Evolutionary conservation across 1,140 invertebrate species (phyloP).

Genomic region (Eciton burchellii): DNA sequence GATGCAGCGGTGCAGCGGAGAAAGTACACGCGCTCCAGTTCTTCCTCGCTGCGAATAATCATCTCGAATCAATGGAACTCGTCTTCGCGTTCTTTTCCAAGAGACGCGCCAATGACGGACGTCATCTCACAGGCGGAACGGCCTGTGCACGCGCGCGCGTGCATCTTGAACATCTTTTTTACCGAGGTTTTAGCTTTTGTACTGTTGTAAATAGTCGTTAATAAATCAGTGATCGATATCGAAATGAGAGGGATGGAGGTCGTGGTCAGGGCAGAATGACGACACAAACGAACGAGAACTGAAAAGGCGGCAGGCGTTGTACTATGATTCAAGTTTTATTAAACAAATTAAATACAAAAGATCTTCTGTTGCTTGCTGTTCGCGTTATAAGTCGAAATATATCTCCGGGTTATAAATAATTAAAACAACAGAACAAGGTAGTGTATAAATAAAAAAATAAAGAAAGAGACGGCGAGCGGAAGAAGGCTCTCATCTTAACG

Average conservation of each 20-base stretch:
- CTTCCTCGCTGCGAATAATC: no score
- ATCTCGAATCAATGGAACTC: background rate
- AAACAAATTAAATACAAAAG: conserved; percentile 84
- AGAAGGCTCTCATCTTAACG: conserved; percentile 28
- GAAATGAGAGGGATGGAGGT: conserved; percentile 2
- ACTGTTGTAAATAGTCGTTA: conserved; percentile 37
- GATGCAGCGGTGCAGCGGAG: no score
- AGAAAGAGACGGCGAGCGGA: conserved; percentile 19
- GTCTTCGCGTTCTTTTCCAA: background rate
- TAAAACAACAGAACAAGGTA: conserved; percentile 75
- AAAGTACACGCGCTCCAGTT: background rate
- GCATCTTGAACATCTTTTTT: conserved; percentile 26
- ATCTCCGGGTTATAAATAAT: conserved; percentile 78
- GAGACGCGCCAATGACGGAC: conserved; percentile 27
- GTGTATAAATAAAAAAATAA: conserved; percentile 76
- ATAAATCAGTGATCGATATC: conserved; percentile 48
- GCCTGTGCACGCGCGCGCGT: background rate
- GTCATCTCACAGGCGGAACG: conserved; percentile 25
- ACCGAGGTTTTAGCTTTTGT: conserved; percentile 46
- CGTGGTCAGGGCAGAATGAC: conserved; percentile 27
- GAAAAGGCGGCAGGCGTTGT: conserved; percentile 73
- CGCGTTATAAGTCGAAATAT: conserved; percentile 59
- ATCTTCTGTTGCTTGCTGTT: conserved; percentile 71
- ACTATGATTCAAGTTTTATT: conserved; percentile 84
- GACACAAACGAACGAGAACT: conserved; percentile 63